These are phyloP conservation scores for Diadophis punctatus DNA, from an alignment of 2,113 vertebrate species.

Conservation along the genomic window DNA sequence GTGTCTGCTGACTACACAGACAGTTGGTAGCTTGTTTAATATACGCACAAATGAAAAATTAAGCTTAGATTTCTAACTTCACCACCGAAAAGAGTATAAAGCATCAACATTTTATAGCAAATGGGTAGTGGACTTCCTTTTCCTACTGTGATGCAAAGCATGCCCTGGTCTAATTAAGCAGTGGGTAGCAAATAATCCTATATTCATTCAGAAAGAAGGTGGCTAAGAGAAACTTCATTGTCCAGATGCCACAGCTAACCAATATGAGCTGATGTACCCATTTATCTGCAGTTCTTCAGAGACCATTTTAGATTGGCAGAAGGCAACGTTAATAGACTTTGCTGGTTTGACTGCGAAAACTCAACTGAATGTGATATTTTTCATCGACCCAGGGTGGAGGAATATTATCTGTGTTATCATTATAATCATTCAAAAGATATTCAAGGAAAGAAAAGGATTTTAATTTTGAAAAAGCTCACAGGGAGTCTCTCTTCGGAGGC, in stretches of 20 bases:
- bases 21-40: slow-evolving; percentile 10
- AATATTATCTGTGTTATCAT: slow-evolving; percentile 57
- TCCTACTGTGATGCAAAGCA: background rate
- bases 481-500: slow-evolving; percentile 44
- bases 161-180: slow-evolving; percentile 29
- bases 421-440: slow-evolving; percentile 61
- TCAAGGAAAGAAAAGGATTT: slow-evolving; percentile 40
- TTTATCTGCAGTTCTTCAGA: slow-evolving; percentile 46
- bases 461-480: slow-evolving; percentile 57
- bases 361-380: slow-evolving; percentile 43
- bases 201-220: slow-evolving; percentile 41
- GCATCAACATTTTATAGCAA: background rate
- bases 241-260: slow-evolving; percentile 21
- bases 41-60: background rate
- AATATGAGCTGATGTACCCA: slow-evolving; percentile 43
- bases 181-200: slow-evolving; percentile 33
- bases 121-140: background rate
- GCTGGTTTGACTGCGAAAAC: slow-evolving; percentile 45
- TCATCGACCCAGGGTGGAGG: slow-evolving; percentile 44
- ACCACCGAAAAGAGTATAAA: background rate
- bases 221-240: slow-evolving; percentile 33
- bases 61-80: background rate
- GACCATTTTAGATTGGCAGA: slow-evolving; percentile 51
- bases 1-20: slow-evolving; percentile 1
- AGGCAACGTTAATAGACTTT: slow-evolving; percentile 42